Evolutionary conservation across 2,113 vertebrate genomes (phyloP).

Genomic region (Nymphicus hollandicus): DNA sequence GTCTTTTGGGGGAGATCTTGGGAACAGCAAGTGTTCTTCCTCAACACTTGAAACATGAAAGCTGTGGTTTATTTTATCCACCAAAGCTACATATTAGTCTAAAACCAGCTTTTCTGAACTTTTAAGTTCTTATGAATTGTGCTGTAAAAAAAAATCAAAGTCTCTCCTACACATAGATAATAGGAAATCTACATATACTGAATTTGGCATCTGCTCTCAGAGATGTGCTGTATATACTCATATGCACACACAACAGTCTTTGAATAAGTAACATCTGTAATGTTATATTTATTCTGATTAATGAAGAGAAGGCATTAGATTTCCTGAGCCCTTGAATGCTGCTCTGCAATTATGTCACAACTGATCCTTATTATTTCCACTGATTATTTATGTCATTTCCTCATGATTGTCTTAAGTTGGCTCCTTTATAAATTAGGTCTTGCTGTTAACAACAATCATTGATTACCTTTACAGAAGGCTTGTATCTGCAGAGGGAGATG

Average conservation of each 20-base stretch:
- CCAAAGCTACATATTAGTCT: not conserved
- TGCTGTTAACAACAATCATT: not conserved
- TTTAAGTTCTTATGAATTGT: not conserved
- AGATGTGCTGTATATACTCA: not conserved
- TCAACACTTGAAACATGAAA: not conserved
- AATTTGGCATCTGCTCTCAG: not conserved
- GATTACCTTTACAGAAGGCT: not conserved
- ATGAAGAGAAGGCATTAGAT: not conserved
- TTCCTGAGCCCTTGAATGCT: not conserved
- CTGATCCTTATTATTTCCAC: not conserved
- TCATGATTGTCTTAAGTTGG: not conserved
- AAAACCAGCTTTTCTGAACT: not conserved
- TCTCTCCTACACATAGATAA: not conserved
- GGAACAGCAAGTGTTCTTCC: not conserved
- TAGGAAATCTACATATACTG: not conserved
- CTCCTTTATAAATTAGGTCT: slow-evolving; percentile 5
- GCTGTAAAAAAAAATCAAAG: not conserved
- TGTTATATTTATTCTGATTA: not conserved
- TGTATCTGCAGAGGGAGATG: not conserved
- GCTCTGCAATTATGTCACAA: not conserved
- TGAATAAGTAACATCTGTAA: slow-evolving; percentile 11
- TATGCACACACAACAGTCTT: not conserved
- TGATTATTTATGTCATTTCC: slow-evolving; percentile 23
- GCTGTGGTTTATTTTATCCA: not conserved
- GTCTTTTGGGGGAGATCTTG: not conserved